phyloP scores from a whole-genome alignment of 2,797 vertebrate genomes.

The Notamacropus eugenii region DNA sequence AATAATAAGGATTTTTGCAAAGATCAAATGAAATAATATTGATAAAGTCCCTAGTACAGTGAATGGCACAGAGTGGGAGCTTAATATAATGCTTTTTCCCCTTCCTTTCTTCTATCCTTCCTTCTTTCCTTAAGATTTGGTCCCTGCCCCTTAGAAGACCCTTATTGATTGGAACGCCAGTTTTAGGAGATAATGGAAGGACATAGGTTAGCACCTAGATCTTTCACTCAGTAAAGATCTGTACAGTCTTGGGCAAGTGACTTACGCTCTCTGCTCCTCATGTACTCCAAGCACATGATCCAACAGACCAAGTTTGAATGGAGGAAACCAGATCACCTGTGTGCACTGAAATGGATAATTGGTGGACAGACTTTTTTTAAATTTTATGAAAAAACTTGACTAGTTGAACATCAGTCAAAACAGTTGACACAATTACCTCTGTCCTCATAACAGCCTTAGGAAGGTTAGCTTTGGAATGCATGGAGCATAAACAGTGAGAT shows the following conservation, averaged over 20 bases:
- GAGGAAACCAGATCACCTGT: background rate
- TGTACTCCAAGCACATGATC: background rate
- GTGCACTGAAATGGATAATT: background rate
- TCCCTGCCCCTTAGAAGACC: background rate
- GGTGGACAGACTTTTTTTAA: background rate
- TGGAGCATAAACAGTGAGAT: background rate
- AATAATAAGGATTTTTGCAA: background rate
- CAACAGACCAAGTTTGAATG: background rate
- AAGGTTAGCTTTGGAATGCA: background rate
- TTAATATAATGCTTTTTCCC: background rate
- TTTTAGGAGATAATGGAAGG: background rate
- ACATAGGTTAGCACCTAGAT: background rate
- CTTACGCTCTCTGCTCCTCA: background rate
- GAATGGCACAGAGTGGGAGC: background rate
- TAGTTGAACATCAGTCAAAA: background rate
- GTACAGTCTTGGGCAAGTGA: background rate
- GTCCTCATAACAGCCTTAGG: background rate
- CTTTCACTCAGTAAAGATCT: background rate
- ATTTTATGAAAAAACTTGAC: background rate
- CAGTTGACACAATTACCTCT: background rate
- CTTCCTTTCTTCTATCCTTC: background rate
- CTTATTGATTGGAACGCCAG: background rate
- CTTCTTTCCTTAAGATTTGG: background rate
- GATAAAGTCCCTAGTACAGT: background rate
- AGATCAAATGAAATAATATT: background rate